These are phyloP conservation scores for Psilanteris sp. DNA, from an alignment of 1,140 invertebrate species.

Conservation along the genomic window DNA sequence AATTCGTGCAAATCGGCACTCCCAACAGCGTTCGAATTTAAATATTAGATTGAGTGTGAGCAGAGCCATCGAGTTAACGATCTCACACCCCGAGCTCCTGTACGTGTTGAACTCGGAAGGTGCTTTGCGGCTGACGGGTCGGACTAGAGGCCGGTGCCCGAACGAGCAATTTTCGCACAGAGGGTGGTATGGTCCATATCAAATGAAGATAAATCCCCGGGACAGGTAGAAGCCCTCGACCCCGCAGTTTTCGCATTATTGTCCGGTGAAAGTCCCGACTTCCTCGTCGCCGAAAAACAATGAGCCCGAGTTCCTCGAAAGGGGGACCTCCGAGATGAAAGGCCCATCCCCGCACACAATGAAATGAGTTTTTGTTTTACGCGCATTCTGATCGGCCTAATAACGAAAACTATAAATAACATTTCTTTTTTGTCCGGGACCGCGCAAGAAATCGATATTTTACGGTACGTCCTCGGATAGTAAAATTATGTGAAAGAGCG, in stretches of 20 bases:
- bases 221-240: slow-evolving; percentile 19
- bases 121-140: slow-evolving; percentile 7
- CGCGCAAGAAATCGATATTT: slow-evolving; percentile 50
- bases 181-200: slow-evolving; percentile 25
- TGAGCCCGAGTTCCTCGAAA: slow-evolving; percentile 8
- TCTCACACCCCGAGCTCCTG: slow-evolving; percentile 16
- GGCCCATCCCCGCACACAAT: slow-evolving; percentile 34
- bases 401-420: slow-evolving; percentile 61
- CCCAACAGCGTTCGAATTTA: neutral
- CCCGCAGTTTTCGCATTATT: slow-evolving; percentile 12
- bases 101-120: neutral
- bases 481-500: slow-evolving; percentile 55
- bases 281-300: slow-evolving; percentile 31
- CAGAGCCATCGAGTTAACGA: slow-evolving; percentile 25
- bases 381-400: slow-evolving; percentile 55
- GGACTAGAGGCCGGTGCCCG: neutral
- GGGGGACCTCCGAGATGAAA: slow-evolving; percentile 26
- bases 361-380: slow-evolving; percentile 57
- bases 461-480: slow-evolving; percentile 52
- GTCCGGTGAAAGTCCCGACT: slow-evolving; percentile 32
- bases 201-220: slow-evolving; percentile 35
- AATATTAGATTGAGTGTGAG: slow-evolving; percentile 6
- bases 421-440: slow-evolving; percentile 19
- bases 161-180: slow-evolving; percentile 34
- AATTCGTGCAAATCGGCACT: neutral